Percentiles rank a stretch among this genome's conserved stretches.
Evolutionary conservation across 2,888 invertebrate species (phyloP).

Genomic region (Drosophila cyrtoloma): DNA sequence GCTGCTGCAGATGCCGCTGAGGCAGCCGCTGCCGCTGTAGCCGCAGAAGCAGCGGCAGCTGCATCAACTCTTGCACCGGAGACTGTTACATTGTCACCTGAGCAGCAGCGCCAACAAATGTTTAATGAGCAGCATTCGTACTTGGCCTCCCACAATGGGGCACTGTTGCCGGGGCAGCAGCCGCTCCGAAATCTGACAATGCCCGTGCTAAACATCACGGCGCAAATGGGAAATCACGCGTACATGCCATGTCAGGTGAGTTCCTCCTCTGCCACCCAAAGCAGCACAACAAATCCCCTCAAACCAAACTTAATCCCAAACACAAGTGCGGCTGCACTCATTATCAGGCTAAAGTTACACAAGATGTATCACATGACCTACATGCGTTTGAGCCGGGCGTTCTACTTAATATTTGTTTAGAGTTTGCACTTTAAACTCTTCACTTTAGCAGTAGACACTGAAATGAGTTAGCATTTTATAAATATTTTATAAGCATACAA

Average conservation of each 20-base stretch:
- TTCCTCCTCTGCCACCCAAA: conserved; percentile 15
- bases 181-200: conserved; percentile 74
- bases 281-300: not conserved
- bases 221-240: conserved; percentile 95
- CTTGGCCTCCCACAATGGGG: conserved; percentile 72
- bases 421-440: not conserved
- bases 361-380: conserved; percentile 4
- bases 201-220: conserved; percentile 91
- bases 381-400: not conserved
- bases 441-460: not conserved
- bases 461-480: not conserved
- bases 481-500: not conserved
- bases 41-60: conserved; percentile 50
- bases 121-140: conserved; percentile 81
- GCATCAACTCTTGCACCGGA: conserved; percentile 51
- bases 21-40: conserved; percentile 55
- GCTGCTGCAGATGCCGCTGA: conserved; percentile 70
- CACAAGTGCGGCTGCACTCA: conserved; percentile 7
- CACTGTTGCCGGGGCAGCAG: conserved; percentile 43
- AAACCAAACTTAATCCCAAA: conserved; percentile 8
- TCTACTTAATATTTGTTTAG: conserved; percentile 10
- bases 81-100: conserved; percentile 68
- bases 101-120: conserved; percentile 72
- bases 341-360: not conserved
- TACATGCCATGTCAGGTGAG: conserved; percentile 95